Base-by-base conservation (phyloP, 2,113 vertebrate genomes). In the Stegostoma tigrinum region DNA sequence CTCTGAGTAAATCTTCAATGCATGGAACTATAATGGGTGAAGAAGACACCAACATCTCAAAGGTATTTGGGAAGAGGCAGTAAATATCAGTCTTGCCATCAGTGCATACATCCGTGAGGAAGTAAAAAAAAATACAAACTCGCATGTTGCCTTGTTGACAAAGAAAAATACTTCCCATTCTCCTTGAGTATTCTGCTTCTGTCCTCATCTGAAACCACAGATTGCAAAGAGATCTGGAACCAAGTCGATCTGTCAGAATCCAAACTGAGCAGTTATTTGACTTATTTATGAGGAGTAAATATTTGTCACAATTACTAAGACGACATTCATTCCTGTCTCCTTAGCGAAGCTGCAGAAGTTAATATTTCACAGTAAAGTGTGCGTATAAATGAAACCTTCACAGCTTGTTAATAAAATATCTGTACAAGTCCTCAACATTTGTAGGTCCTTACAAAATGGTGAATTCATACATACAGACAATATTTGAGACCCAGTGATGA, bases 321-420 rank as follows among this genome's bases (percentile, higher is more conserved):
- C 24, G 68, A 52, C 45, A 72, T 75, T 72, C 30, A 72, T 95
- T 34, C 30, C 68, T 34, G 45, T 95, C 42, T 70, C 68, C 72
- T 95, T 95, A 94, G 19, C 72, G 15, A 75, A 95, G 67, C 64
- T 67, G 91, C 66, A 72, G 45, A 75, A 72, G 68, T 72, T 72
- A 93, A 95, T 95, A 30, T 68, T 70, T 95, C 94, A 45, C 68
- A 72, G 68, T 95, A 72, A 72, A 94, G 70, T 67, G 14, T 27
- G n/a, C 70, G 48, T 72, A 95, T 24, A 61, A 64, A 90, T 52
- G 30, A 61, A 90, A 34, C 42, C 67, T 72, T 95, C 94, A 95
- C 94, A 95, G 94, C 94, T 95, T 95, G 42, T 95, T 95, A 72
- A 95, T 95, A 95, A 95, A 95, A 95, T 95, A 95, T 95, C 94